Conservation (phyloP, 2,797 vertebrate genomes). For the Semaprochilodus insignis region DNA sequence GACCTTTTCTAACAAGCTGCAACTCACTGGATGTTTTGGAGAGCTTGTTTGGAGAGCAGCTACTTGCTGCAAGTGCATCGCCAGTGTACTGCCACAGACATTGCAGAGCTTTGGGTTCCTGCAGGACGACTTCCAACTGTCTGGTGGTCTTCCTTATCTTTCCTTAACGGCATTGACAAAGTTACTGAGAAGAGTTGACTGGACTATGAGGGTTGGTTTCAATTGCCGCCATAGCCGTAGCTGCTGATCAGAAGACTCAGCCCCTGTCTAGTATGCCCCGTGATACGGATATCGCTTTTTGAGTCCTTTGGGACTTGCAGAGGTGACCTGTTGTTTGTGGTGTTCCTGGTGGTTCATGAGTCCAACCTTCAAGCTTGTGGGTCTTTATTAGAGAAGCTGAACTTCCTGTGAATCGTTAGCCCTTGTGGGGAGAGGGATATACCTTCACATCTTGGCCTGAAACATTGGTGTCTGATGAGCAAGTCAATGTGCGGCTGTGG, state of each 20-base stretch:
- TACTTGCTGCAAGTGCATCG: conserved; percentile 30
- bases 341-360: not conserved
- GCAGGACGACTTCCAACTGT: not conserved
- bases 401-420: not conserved
- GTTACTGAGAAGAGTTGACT: conserved; percentile 5
- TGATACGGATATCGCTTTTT: not conserved
- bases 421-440: not conserved
- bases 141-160: not conserved
- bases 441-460: conserved; percentile 20
- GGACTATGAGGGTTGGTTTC: not conserved
- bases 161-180: not conserved
- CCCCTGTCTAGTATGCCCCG: not conserved
- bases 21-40: conserved; percentile 17
- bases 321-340: not conserved
- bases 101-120: not conserved
- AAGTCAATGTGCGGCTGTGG: conserved; percentile 98
- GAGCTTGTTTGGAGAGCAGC: conserved; percentile 78
- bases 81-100: not conserved
- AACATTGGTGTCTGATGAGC: conserved; percentile 83
- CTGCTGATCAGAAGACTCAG: not conserved
- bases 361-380: not conserved
- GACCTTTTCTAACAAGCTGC: conserved; percentile 22
- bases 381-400: conserved; percentile 53
- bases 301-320: not conserved
- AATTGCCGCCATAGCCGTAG: not conserved